Evolutionary conservation across 2,888 invertebrate species (phyloP).

Genomic region (Pterostichus madidus): DNA sequence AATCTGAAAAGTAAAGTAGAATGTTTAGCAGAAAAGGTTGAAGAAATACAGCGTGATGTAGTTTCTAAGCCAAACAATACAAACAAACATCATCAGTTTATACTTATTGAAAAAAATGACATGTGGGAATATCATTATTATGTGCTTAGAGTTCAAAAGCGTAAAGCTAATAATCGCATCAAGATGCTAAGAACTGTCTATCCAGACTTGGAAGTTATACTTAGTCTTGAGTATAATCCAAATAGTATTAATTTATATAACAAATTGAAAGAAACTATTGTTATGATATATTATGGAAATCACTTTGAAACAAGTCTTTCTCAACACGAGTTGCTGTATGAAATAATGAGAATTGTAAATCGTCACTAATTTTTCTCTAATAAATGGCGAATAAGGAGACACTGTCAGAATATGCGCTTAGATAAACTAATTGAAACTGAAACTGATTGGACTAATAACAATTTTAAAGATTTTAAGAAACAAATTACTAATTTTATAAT

Average conservation of each 20-base stretch:
- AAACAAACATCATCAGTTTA: slow-evolving; percentile 40
- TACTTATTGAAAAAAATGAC: slow-evolving; percentile 34
- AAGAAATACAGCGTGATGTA: slow-evolving; percentile 25
- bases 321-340: slow-evolving; percentile 2
- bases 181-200: slow-evolving; percentile 20
- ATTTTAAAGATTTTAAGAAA: slow-evolving; percentile 9
- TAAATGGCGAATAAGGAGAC: slow-evolving; percentile 19
- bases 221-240: slow-evolving; percentile 24
- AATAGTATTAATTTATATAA: slow-evolving; percentile 44
- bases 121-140: slow-evolving; percentile 43
- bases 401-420: slow-evolving; percentile 9
- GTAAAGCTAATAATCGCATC: slow-evolving; percentile 25
- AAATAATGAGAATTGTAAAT: slow-evolving; percentile 16
- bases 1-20: slow-evolving; percentile 6
- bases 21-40: slow-evolving; percentile 5
- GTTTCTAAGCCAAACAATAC: slow-evolving; percentile 31
- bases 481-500: slow-evolving; percentile 10
- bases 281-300: slow-evolving; percentile 14
- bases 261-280: slow-evolving; percentile 41
- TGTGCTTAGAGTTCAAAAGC: slow-evolving; percentile 24
- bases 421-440: slow-evolving; percentile 9
- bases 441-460: neutral
- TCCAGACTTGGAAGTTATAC: slow-evolving; percentile 28
- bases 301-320: slow-evolving; percentile 10
- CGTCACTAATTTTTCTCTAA: slow-evolving; percentile 26